Conservation (phyloP, 1,140 invertebrate species). For the Cherax destructor region DNA sequence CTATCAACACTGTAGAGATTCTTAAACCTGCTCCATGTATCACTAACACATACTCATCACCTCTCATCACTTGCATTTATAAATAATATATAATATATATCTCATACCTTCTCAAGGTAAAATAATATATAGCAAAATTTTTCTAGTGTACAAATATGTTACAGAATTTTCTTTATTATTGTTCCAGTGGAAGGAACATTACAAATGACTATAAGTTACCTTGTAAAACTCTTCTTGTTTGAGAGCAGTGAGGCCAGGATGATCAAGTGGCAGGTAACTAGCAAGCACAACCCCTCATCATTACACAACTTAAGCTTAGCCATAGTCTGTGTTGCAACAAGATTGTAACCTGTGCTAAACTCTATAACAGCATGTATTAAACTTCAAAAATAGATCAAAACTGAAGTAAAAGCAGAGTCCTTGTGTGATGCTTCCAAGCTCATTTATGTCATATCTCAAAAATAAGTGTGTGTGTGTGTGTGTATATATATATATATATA, state of each 20-base stretch:
- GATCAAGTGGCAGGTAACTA: constrained; percentile 24
- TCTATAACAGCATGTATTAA: constrained; percentile 10
- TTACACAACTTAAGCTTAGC: constrained; percentile 35
- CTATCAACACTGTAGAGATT: constrained; percentile 32
- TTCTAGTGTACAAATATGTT: constrained; percentile 37
- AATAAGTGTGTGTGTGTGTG: no score
- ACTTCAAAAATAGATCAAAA: background rate
- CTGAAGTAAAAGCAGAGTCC: constrained; percentile 41
- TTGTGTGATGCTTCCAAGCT: constrained; percentile 12
- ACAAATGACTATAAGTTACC: background rate
- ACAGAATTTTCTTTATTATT: constrained; percentile 10
- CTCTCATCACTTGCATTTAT: constrained; percentile 23
- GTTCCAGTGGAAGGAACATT: background rate
- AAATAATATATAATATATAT: constrained; percentile 38
- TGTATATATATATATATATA: no score
- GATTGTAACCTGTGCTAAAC: constrained; percentile 26
- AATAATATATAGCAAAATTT: constrained; percentile 41
- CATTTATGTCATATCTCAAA: background rate
- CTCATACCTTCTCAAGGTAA: constrained; percentile 9
- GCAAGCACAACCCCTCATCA: constrained; percentile 22
- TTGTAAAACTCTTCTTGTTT: background rate
- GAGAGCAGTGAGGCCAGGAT: constrained; percentile 8
- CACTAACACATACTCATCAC: background rate
- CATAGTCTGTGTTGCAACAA: constrained; percentile 1
- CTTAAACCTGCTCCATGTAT: constrained; percentile 28